phyloP scores from a whole-genome alignment of 1,140 invertebrate species.

The Trinorchestia longiramus region DNA sequence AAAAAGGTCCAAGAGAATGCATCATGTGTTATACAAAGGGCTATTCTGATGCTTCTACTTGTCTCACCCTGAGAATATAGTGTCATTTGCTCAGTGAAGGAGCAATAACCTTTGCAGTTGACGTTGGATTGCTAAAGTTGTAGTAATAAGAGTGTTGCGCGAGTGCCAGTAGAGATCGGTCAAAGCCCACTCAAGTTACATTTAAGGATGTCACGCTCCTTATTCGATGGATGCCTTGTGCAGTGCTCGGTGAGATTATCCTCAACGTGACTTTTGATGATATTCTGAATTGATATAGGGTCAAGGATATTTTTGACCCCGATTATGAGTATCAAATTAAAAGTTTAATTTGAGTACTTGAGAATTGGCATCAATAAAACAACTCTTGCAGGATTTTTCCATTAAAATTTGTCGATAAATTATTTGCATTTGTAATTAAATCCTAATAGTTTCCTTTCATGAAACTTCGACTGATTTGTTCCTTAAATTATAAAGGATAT shows the following conservation, averaged over 20 bases:
- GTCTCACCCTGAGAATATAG: not conserved
- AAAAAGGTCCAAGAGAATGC: not conserved
- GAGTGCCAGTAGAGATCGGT: not conserved
- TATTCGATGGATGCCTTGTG: not conserved
- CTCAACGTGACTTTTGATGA: not conserved
- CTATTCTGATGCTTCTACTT: not conserved
- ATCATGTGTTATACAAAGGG: not conserved
- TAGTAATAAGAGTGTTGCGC: not conserved
- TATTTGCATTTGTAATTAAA: not conserved
- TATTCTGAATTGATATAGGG: not conserved
- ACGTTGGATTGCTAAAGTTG: not conserved
- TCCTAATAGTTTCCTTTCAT: not conserved
- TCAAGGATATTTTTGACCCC: not conserved
- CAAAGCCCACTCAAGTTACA: constrained; percentile 2
- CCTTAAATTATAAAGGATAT: not conserved
- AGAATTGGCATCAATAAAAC: not conserved
- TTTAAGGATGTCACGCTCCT: not conserved
- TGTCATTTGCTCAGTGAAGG: not conserved
- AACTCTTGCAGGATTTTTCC: not conserved
- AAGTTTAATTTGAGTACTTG: not conserved
- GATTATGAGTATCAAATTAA: not conserved
- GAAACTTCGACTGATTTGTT: not conserved
- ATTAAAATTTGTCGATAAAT: not conserved
- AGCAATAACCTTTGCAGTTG: not conserved
- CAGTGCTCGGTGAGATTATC: not conserved